Percentiles rank a stretch among this genome's conserved stretches.
phyloP scores from a whole-genome alignment of 2,888 invertebrate genomes.

The Spisula subtruncata region DNA sequence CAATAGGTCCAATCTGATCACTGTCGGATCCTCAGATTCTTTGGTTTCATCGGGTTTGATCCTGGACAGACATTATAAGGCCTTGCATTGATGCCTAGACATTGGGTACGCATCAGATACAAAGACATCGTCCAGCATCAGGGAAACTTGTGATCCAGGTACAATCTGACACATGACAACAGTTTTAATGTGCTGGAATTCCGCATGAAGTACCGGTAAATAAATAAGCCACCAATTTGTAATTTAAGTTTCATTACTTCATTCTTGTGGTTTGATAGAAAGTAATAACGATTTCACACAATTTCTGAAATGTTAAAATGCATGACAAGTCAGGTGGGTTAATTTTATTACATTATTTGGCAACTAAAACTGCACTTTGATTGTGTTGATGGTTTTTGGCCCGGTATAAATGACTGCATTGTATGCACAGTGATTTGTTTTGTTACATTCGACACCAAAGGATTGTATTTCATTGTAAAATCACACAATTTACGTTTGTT shows the following conservation, averaged over 20 bases:
- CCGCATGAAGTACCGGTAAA: neutral
- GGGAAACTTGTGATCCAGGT: no score
- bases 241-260: neutral
- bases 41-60: no score
- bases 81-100: no score
- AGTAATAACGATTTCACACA: neutral
- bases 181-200: no score
- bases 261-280: neutral
- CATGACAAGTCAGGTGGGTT: neutral
- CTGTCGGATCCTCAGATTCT: no score
- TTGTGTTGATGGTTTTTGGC: neutral
- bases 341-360: neutral
- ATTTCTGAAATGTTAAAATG: neutral
- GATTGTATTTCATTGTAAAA: neutral
- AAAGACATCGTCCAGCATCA: no score
- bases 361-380: constrained; percentile 12
- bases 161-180: no score
- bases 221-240: neutral
- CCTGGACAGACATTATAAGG: no score
- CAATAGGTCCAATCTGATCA: no score
- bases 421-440: neutral
- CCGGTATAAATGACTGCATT: neutral
- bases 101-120: no score
- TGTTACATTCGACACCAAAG: neutral
- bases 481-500: neutral